These are phyloP conservation scores for Dryobota labecula DNA, from an alignment of 2,888 invertebrate genomes.

Conservation along the genomic window DNA sequence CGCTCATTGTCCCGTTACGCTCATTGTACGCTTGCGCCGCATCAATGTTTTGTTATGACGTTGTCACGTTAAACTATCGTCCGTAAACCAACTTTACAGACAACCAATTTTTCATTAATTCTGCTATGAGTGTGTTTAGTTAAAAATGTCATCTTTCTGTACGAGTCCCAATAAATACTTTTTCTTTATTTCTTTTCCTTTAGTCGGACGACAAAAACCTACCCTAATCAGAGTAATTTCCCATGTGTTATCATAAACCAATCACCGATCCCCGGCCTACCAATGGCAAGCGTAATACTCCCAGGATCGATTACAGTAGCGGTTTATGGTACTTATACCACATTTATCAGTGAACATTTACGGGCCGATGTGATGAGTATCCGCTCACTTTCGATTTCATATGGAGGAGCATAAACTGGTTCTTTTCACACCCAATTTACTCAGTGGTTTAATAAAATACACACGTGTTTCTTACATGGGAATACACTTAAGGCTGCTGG, in stretches of 20 bases:
- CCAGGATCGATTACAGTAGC: constrained; percentile 33
- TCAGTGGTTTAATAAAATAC: constrained; percentile 65
- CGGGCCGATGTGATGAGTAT: constrained; percentile 25
- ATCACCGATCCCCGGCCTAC: background rate
- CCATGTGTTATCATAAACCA: background rate
- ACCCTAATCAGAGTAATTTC: background rate
- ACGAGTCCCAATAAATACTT: too few relatives aligned
- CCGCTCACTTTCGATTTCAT: constrained; percentile 62
- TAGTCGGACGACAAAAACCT: background rate
- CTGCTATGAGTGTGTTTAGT: too few relatives aligned
- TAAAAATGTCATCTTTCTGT: too few relatives aligned
- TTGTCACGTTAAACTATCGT: too few relatives aligned
- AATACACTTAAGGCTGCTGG: constrained; percentile 78
- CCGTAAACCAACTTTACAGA: too few relatives aligned
- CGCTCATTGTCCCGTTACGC: too few relatives aligned
- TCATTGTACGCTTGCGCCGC: too few relatives aligned
- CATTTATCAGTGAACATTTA: constrained; percentile 34
- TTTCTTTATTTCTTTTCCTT: too few relatives aligned
- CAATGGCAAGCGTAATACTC: background rate
- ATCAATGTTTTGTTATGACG: too few relatives aligned
- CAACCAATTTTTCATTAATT: too few relatives aligned
- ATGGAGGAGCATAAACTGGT: constrained; percentile 58
- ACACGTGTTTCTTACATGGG: constrained; percentile 83
- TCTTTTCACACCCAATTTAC: constrained; percentile 66
- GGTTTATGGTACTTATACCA: constrained; percentile 21